Evolutionary conservation across 2,797 vertebrate genomes (phyloP), one percentile per base, ranked within the genome.

Genomic region (Falco biarmicus): DNA sequence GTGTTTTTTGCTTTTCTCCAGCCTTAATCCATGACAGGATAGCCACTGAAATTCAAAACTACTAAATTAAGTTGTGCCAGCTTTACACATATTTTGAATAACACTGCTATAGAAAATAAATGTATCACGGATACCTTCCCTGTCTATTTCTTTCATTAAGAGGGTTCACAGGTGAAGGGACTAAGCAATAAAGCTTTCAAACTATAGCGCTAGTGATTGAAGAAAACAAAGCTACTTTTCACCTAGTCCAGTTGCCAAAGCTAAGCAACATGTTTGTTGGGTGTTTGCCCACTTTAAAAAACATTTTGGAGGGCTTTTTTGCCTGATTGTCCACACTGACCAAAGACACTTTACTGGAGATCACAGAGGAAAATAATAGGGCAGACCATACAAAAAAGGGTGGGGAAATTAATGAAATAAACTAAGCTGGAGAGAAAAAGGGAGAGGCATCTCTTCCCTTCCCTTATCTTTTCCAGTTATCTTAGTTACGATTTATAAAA

Each of bases 141-240:
- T 48, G 47, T 10, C 21, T 71, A 10, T 69, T 84, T 75, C 28
- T 47, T 51, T 73, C 0, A 0, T 39, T 53, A 50, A 61, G 26
- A 87, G 79, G 22, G 18, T 39, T 59, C 15, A 32, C 11, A 86
- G 37, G 22, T 63, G 39, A 73, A 64, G 13, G 10, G 29, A 56
- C 32, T 43, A 39, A 69, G 68, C 7, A 73, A 45, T 6, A 47
- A 84, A n/a, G 17, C 43, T 82, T 82, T 79, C 43, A 39, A 82
- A 65, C 32, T 50, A 28, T 1, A 63, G 51, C 1, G 0, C 0
- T n/a, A 12, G 13, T 29, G 12, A 80, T 28, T 48, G 29, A 54
- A 69, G 47, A 73, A 70, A 41, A 74, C 9, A 47, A 61, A 76
- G 15, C 50, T 51, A 34, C 54, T 81, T 56, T 34, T 75, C n/a